Conservation (phyloP, 2,888 invertebrate species). For the Heliconius ismenius region DNA sequence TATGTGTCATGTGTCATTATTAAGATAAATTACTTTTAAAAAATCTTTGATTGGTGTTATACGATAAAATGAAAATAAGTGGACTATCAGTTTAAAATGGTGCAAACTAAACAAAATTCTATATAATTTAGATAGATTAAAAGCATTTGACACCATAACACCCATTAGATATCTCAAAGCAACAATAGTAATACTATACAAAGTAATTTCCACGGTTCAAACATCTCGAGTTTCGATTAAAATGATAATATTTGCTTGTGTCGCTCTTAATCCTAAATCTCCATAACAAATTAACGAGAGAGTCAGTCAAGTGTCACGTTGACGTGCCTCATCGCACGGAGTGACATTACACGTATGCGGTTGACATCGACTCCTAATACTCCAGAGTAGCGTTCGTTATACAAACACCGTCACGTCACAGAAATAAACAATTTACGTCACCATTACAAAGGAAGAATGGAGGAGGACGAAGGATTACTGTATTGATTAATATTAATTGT, state of each 20-base stretch:
- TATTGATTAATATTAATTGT: conserved; percentile 38
- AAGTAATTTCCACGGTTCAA: conserved; percentile 1
- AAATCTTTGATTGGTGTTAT: too few species aligned
- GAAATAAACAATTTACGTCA: conserved; percentile 33
- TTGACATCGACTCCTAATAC: conserved; percentile 42
- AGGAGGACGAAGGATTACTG: conserved; percentile 31
- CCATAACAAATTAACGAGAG: conserved; percentile 74
- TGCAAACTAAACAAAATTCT: neutral
- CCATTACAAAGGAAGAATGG: conserved; percentile 34
- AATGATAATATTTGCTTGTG: conserved; percentile 56
- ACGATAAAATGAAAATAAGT: too few species aligned
- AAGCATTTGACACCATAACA: neutral
- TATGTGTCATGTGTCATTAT: too few species aligned
- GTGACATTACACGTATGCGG: conserved; percentile 57
- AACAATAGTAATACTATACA: neutral
- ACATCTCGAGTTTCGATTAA: conserved; percentile 49
- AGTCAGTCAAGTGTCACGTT: conserved; percentile 74
- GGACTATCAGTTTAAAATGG: too few species aligned
- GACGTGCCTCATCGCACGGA: conserved; percentile 58
- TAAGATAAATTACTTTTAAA: too few species aligned
- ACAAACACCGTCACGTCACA: conserved; percentile 35
- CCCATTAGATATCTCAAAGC: neutral
- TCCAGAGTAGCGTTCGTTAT: conserved; percentile 39
- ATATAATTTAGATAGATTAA: neutral
- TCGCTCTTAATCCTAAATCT: conserved; percentile 53